phyloP scores from a whole-genome alignment of 2,888 invertebrate species.

The Erynnis tages region DNA sequence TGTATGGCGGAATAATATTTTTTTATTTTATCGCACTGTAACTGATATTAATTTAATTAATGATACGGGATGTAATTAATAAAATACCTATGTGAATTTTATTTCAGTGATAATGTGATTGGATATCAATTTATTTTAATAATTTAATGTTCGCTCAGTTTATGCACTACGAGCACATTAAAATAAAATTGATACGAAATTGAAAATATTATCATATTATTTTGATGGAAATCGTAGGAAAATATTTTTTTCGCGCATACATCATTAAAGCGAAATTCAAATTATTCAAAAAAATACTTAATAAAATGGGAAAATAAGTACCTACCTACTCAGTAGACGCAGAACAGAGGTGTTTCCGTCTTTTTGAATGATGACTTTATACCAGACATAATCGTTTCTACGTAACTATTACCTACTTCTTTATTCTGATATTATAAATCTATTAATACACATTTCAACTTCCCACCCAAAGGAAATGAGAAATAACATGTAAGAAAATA shows the following conservation, averaged over 20 bases:
- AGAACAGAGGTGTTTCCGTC: no score
- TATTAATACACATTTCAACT: constrained; percentile 1
- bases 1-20: background rate
- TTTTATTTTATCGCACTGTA: constrained; percentile 1
- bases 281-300: no score
- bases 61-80: background rate
- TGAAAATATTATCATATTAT: background rate
- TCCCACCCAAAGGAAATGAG: background rate
- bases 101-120: background rate
- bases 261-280: no score
- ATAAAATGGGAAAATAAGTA: no score
- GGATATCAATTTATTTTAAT: background rate
- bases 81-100: background rate
- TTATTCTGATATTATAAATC: no score
- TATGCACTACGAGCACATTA: background rate
- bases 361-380: no score
- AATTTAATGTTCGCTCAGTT: background rate
- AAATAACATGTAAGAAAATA: constrained; percentile 14
- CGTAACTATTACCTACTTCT: no score
- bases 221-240: no score
- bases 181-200: background rate
- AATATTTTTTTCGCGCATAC: no score
- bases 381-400: no score
- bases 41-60: background rate
- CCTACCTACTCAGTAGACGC: no score